Evolutionary conservation across 1,140 invertebrate species (phyloP), one percentile per base, ranked within the genome.

Genomic region (Centruroides sculpturatus): DNA sequence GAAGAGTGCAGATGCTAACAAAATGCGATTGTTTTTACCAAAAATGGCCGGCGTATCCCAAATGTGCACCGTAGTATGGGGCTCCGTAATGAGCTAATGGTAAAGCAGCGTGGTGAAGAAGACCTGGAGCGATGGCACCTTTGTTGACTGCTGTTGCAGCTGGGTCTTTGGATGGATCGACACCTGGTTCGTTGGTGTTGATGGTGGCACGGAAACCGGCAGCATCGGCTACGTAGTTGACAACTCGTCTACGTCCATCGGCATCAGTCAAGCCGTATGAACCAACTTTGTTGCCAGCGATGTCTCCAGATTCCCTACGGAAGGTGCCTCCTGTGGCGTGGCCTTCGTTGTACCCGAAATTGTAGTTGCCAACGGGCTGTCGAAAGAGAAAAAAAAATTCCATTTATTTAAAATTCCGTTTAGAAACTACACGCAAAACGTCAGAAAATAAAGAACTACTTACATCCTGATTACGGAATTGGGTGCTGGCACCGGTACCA

Each of bases 161-260:
- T 23, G 69, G 66, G 54, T 68, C 66, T 36, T 67, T 67, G 11
- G 55, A 60, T 34, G 66, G 59, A 11, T 61, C 66, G 6, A 65
- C 59, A 49, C 65, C 65, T 8, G 67, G 66, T 34, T 67, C 66
- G 55, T 66, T 68, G 55, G 63, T 63, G 12, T 59, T 23, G 55
- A 69, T 54, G 12, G 56, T 47, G 41, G 67, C 70, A 3, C 70
- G 67, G 65, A 69, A 71, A 50, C 70, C 70, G 52, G 53, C 61
- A n/a, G 59, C 66, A 63, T 71, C 70, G 36, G 70, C 70, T 23
- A 71, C 64, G 59, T 71, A 71, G 66, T 70, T 69, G 35, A 71
- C 70, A 54, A 65, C 57, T 52, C 68, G 55, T 46, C 59, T 50
- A 13, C 66, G 51, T 34, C 68, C 68, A 55, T 69, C 68, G 57